These are phyloP conservation scores for Caenorhabditis sp. DNA, from an alignment of 2,888 invertebrate genomes.

Conservation along the genomic window DNA sequence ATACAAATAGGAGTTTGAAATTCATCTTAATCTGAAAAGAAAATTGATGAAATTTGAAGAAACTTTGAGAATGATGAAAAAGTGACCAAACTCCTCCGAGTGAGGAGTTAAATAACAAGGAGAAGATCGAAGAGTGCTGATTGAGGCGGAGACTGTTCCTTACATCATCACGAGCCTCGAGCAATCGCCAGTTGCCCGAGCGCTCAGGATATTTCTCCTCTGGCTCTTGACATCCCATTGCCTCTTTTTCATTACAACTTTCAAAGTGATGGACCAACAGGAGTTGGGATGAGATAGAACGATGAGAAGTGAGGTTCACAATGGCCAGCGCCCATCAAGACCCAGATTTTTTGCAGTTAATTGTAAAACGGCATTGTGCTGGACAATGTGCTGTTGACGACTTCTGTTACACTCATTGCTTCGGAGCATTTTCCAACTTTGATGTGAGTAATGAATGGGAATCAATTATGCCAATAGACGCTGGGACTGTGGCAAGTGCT, in stretches of 20 bases:
- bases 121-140: neutral
- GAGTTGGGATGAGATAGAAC: slow-evolving; percentile 26
- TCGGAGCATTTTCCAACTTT: neutral
- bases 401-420: slow-evolving; percentile 25
- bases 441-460: too few relatives aligned
- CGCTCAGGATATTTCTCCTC: neutral
- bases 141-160: slow-evolving; percentile 55
- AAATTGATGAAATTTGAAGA: neutral
- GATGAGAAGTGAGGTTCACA: slow-evolving; percentile 17
- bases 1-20: slow-evolving; percentile 38
- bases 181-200: slow-evolving; percentile 5
- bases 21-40: slow-evolving; percentile 37
- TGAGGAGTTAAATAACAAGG: slow-evolving; percentile 38
- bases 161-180: slow-evolving; percentile 33
- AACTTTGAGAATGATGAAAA: neutral
- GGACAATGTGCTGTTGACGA: neutral
- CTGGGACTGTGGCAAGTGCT: neutral
- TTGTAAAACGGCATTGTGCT: slow-evolving; percentile 17
- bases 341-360: slow-evolving; percentile 17
- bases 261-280: neutral
- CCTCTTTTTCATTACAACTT: slow-evolving; percentile 40
- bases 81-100: neutral
- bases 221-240: slow-evolving; percentile 25
- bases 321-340: slow-evolving; percentile 4
- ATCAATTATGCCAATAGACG: too few relatives aligned